Evolutionary conservation across 2,797 vertebrate genomes (phyloP), one percentile per base, ranked within the genome.

Genomic region (Cossypha heuglini): DNA sequence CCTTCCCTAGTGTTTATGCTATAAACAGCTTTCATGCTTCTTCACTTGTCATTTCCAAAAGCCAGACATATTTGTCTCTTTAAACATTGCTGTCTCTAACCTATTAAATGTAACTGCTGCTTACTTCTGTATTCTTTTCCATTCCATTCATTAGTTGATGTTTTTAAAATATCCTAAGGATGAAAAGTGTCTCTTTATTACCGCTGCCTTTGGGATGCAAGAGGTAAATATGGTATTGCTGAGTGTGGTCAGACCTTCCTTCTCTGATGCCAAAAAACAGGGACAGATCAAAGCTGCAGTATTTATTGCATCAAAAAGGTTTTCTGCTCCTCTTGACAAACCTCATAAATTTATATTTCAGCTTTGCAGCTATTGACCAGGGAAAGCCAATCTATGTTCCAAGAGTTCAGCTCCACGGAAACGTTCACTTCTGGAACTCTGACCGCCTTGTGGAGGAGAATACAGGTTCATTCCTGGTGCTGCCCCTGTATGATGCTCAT

Each of bases 391-490:
- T 98, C 79, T 97, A 98, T 2, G 96, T 98, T 52, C 98, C 98
- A 54, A 96, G 91, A 66, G 98, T 98, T 90, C 91, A 98, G 46
- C 79, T 98, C 33, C 98, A 98, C 0, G 97, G 97, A 48, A 98
- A 97, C 19, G 83, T 98, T 83, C 97, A 98, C 51, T 98, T 98
- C 90, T 98, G 98, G 98, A 98, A 98, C 42, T 8, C 52, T 4
- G 68, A 96, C 6, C 87, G 91, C 5, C 67, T 82, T 29, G 67
- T 17, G 42, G 66, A 92, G 25, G 95, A 98, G 38, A 88, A 43
- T 43, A 97, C 82, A 29, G 98, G 98, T 15, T 98, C 98, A 3
- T 62, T 98, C 58, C 93, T 98, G 88, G 98, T 98, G 17, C 64
- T 98, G 58, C 98, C 98, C 9, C 88, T 98, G 45, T 97, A 97